phyloP scores from a whole-genome alignment of 2,888 invertebrate genomes.

The Andrena praecox region DNA sequence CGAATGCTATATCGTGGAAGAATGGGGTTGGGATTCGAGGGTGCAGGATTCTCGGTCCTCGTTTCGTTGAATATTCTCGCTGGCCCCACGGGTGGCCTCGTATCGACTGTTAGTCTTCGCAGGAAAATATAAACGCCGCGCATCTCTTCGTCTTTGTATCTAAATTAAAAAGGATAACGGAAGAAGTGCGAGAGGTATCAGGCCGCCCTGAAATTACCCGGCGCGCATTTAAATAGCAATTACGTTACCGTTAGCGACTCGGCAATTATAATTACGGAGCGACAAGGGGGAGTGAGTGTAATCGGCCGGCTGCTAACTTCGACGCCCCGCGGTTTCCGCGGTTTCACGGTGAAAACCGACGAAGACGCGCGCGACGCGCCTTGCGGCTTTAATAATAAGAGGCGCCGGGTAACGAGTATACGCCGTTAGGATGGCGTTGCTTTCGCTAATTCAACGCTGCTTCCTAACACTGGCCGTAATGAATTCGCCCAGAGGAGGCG shows the following conservation, averaged over 20 bases:
- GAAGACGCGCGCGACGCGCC: constrained; percentile 56
- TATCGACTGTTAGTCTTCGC: too few relatives aligned
- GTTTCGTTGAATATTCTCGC: background rate
- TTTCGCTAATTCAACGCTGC: constrained; percentile 69
- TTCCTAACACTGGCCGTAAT: constrained; percentile 76
- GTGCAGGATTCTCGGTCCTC: background rate
- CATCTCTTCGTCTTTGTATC: background rate
- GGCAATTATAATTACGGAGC: constrained; percentile 58
- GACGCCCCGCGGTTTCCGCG: constrained; percentile 13
- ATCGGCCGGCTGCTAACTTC: constrained; percentile 51
- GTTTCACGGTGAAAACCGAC: constrained; percentile 55
- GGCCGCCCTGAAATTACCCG: constrained; percentile 24
- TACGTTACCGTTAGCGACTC: constrained; percentile 39
- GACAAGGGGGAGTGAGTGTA: constrained; percentile 32
- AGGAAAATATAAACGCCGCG: background rate
- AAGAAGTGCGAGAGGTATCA: background rate
- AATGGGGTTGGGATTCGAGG: background rate
- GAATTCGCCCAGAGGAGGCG: constrained; percentile 76
- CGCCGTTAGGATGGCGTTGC: constrained; percentile 62
- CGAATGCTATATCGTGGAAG: background rate
- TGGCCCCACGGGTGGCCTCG: too few relatives aligned
- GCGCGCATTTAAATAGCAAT: constrained; percentile 52
- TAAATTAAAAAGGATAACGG: background rate
- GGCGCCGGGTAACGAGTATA: constrained; percentile 69
- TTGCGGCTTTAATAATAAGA: constrained; percentile 71